Evolutionary conservation across 1,140 invertebrate species (phyloP), one percentile per base, ranked within the genome.

Genomic region (Papilio dardanus): DNA sequence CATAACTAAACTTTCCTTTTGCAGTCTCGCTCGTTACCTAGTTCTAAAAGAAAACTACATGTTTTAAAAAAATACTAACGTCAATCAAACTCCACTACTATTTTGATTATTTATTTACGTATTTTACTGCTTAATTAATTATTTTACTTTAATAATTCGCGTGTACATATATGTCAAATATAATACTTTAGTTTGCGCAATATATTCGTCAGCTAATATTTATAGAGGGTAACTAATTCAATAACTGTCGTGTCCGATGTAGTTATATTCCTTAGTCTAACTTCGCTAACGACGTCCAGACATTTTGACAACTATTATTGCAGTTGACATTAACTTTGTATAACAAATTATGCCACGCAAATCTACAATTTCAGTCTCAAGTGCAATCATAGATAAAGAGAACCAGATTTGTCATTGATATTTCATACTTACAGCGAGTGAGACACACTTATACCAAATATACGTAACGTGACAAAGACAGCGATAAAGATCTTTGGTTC

Each of bases 191-290:
- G 16, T 46, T 46, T 46, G 42, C 42, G n/a, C 42, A 46, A 46
- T 14, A 46, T n/a, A n/a, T 46, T 46, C n/a, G 50, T 54, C 50
- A 24, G 50, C 50, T 54, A 54, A 54, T 28, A 24, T 24, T 28
- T 24, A 54, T 12, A 54, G 50, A 24, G 19, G 2, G 21, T 12
- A 3, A 54, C 21, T 54, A 54, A 54, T 10, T 54, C 19, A 54
- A 21, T 24, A 54, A 54, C 12, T 10, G 50, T 54, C 21, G 21
- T 24, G 50, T 54, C 50, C 50, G 50, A 2, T 10, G 10, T 54
- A 54, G 50, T 54, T 54, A 54, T 54, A 54, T 54, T 54, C 50
- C 50, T 12, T 24, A 24, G 50, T 54, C n/a, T 46, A 46, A 46
- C 42, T 46, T 54, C 24, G 7, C 50, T 2, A 24, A 24, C 19